Base-by-base conservation (phyloP, 2,797 vertebrate species). In the Zenarchopterus dispar region DNA sequence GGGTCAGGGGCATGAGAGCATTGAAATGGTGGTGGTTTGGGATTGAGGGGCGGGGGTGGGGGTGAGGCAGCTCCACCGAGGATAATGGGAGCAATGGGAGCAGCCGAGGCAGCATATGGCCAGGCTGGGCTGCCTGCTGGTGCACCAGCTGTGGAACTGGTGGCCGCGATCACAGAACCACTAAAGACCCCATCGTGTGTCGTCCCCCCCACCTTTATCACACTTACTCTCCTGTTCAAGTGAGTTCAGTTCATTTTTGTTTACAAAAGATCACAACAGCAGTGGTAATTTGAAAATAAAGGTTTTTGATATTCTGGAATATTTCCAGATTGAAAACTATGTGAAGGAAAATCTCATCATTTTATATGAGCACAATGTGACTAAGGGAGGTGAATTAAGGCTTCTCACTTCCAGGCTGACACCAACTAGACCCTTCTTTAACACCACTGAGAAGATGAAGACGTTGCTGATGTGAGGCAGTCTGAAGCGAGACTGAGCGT, bases 51-150 rank as follows among this genome's bases (percentile, higher is more conserved):
- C 26, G 43, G 56, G 2, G 55, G 28, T 6, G 41, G 24, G 56
- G 82, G 82, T 2, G 52, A 58, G 42, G 84, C 66, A 60, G 83
- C 88, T 89, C 93, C 88, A 64, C 86, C 78, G 92, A 92, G 93
- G 92, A 95, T 94, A 95, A 96, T 95, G 93, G 94, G 92, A 95
- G 94, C 94, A 94, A 95, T 94, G 93, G 94, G 93, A 95, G 93
- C 94, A 89, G 93, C 84, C 70, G 92, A 91, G 86, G 87, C 91
- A 95, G 91, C 95, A 96, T 96, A 96, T 97, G 95, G 95, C 88
- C 85, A 71, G 86, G 94, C 95, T 92, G 93, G 93, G 90, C 81
- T 92, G 93, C 95, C 95, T 96, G 95, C 95, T 97, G 95, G 88
- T 92, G 93, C 93, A 93, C 94, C 95, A 97, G 95, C 95, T 96